A percentile compares a stretch with the other conserved stretches of the same genome.
These are phyloP conservation scores for Apogon talboti DNA, from an alignment of 2,797 vertebrate genomes.

Conservation along the genomic window DNA sequence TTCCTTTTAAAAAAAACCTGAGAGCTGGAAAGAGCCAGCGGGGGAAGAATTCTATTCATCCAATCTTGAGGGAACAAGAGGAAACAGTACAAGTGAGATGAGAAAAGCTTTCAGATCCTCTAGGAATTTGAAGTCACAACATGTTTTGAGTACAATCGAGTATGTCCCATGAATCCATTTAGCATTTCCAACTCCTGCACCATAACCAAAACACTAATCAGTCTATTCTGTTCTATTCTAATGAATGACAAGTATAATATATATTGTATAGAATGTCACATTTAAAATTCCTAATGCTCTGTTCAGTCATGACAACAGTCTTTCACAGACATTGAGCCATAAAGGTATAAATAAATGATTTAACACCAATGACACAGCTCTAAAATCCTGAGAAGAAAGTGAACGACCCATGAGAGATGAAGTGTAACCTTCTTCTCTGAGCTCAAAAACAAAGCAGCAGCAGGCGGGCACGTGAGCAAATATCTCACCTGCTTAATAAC, in stretches of 20 bases:
- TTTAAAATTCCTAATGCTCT: too few relatives aligned
- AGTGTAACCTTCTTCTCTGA: slow-evolving; percentile 17
- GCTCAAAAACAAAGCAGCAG: slow-evolving; percentile 23
- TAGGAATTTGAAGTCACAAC: slow-evolving; percentile 36
- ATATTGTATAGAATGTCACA: too few relatives aligned
- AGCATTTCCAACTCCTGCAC: slow-evolving; percentile 1
- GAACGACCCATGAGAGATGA: slow-evolving; percentile 9
- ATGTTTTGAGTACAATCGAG: slow-evolving; percentile 37
- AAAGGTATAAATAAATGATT: too few relatives aligned
- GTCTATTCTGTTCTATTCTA: not conserved
- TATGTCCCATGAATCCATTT: slow-evolving; percentile 10
- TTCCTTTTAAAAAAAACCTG: slow-evolving; percentile 21
- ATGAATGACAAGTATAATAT: too few relatives aligned
- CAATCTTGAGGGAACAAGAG: slow-evolving; percentile 58
- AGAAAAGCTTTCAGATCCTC: slow-evolving; percentile 29
- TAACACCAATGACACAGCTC: not conserved
- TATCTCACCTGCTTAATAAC: slow-evolving; percentile 55
- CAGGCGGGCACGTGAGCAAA: slow-evolving; percentile 43
- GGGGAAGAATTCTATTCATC: slow-evolving; percentile 53
- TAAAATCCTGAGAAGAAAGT: not conserved
- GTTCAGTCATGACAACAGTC: too few relatives aligned
- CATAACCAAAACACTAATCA: not conserved
- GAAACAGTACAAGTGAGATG: slow-evolving; percentile 33
- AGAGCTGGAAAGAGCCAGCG: slow-evolving; percentile 21
- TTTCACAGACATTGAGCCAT: too few relatives aligned